A percentile compares a stretch with the other conserved stretches of the same genome.
Evolutionary conservation across 2,113 vertebrate genomes (phyloP).

Genomic region (Lamprotornis superbus): DNA sequence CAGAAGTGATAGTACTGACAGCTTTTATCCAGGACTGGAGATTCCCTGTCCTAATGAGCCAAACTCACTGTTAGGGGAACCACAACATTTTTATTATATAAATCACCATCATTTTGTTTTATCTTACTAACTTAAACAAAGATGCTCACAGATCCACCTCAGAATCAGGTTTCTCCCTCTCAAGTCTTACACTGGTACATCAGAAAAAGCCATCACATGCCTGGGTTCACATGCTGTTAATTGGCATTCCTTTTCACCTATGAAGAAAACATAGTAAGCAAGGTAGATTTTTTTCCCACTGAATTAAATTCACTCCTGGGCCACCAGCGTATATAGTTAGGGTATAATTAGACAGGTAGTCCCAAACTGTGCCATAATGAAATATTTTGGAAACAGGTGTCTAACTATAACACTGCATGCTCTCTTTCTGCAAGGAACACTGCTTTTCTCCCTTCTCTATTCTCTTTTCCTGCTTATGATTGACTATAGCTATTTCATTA

Average conservation of each 20-base stretch:
- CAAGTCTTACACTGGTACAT: not conserved
- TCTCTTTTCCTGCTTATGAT: not conserved
- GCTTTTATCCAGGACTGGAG: not conserved
- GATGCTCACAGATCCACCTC: not conserved
- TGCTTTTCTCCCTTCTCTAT: not conserved
- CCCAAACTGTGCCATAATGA: not conserved
- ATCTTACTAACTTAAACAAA: not conserved
- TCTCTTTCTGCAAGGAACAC: not conserved
- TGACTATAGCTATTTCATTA: not conserved
- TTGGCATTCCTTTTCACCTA: not conserved
- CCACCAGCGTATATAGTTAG: not conserved
- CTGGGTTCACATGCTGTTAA: not conserved
- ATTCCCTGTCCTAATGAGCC: not conserved
- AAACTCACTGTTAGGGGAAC: not conserved
- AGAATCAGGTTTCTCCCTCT: not conserved
- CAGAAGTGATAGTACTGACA: not conserved
- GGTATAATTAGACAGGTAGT: not conserved
- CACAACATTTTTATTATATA: not conserved
- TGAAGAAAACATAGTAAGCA: not conserved
- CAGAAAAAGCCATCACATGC: not conserved
- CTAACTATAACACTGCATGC: not conserved
- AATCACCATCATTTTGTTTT: not conserved
- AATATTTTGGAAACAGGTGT: not conserved
- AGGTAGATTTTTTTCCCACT: not conserved
- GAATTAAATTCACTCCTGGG: not conserved